These are phyloP conservation scores for Cremastinae sp. DNA, from an alignment of 2,888 invertebrate species.

Conservation along the genomic window DNA sequence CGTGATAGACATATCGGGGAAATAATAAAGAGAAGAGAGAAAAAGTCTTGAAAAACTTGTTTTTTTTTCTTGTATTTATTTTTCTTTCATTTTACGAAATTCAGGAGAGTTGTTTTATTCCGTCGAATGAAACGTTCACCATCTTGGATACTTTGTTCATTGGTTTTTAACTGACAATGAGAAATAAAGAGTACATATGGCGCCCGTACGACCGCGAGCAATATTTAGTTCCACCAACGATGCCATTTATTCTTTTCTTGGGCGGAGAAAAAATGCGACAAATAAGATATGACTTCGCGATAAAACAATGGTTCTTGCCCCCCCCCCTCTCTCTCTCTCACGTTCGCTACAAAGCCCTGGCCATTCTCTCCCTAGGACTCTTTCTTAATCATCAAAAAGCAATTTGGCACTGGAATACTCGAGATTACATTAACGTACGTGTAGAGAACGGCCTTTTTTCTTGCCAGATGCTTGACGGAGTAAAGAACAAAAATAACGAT, in stretches of 20 bases:
- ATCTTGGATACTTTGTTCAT: conserved; percentile 32
- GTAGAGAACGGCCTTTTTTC: background rate
- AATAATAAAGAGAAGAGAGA: conserved; percentile 28
- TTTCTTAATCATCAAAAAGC: conserved; percentile 33
- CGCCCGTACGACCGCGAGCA: background rate
- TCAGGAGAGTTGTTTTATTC: conserved; percentile 20
- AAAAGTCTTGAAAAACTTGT: conserved; percentile 43
- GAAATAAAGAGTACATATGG: conserved; percentile 1
- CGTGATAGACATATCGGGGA: conserved; percentile 2
- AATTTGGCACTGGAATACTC: conserved; percentile 22
- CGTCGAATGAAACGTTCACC: conserved; percentile 20
- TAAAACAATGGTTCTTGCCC: conserved; percentile 28
- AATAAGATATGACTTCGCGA: conserved; percentile 38
- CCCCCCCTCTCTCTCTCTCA: conserved; percentile 12
- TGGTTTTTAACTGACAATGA: background rate
- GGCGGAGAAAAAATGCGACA: conserved; percentile 12
- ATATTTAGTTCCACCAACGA: conserved; percentile 19
- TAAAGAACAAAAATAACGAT: background rate
- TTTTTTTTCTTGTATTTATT: conserved; percentile 22
- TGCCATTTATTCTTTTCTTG: conserved; percentile 7
- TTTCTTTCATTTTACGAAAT: conserved; percentile 45
- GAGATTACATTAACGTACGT: conserved; percentile 1
- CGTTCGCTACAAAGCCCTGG: background rate
- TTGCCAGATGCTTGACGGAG: conserved; percentile 2
- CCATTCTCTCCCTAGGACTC: background rate